These are phyloP conservation scores for Hippocampus kuda DNA, from an alignment of 2,797 vertebrate genomes.

Conservation along the genomic window DNA sequence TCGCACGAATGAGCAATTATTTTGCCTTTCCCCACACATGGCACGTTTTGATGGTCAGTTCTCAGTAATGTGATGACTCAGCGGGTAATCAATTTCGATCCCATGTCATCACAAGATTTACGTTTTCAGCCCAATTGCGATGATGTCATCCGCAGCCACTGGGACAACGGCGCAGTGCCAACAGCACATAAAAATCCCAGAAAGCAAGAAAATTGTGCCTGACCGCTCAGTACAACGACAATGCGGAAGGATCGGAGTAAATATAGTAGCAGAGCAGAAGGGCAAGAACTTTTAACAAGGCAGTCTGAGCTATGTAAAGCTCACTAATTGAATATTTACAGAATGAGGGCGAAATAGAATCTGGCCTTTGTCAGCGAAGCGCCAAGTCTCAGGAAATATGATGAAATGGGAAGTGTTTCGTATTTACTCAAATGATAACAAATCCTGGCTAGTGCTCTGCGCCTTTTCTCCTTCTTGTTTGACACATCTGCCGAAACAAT, in stretches of 20 bases:
- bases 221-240: constrained; percentile 60
- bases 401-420: constrained; percentile 54
- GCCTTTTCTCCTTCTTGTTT: constrained; percentile 29
- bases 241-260: constrained; percentile 34
- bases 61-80: not conserved
- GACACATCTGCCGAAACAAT: constrained; percentile 7
- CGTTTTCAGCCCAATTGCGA: not conserved
- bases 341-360: constrained; percentile 38
- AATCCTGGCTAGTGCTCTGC: constrained; percentile 10
- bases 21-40: no score
- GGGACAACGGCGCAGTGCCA: constrained; percentile 6
- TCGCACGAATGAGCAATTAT: no score
- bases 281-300: constrained; percentile 63
- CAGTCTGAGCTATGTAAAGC: constrained; percentile 56
- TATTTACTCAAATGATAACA: constrained; percentile 36
- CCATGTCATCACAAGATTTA: not conserved
- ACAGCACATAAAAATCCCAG: constrained; percentile 55
- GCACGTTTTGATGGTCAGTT: no score
- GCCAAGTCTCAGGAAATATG: constrained; percentile 30
- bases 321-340: constrained; percentile 83
- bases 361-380: constrained; percentile 60
- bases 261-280: constrained; percentile 65
- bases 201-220: constrained; percentile 56
- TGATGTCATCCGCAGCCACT: not conserved
- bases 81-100: not conserved